Base-by-base conservation (phyloP, 2,113 vertebrate species). In the Python bivittatus region DNA sequence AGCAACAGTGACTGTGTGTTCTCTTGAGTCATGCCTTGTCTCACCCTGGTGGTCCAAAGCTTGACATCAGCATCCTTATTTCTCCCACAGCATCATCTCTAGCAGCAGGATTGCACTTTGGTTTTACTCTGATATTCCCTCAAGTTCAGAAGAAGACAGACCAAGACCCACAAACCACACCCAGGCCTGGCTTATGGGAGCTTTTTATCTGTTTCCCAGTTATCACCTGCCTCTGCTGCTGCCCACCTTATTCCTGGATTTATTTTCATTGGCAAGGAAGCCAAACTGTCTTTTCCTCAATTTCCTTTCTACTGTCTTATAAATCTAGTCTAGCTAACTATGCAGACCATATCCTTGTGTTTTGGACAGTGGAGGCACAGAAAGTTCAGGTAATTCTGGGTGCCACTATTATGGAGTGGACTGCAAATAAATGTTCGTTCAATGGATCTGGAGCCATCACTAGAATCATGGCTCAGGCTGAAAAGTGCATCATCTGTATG, bases 1-100 rank as follows among this genome's bases (percentile, higher is more conserved):
- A 60, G 25, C 68, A 88, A 60, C 58, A 38, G 33, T 86, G 84
- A 79, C 33, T 88, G 88, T 72, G 20, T 92, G 58, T 79, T 88
- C 38, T 84, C 56, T 92, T 88, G 68, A 92, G 29, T 60, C 86
- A 48, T 22, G 27, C 38, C 58, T 90, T 54, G 84, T 90, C 72
- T 90, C 6, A 6, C 54, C 29, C 17, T 44, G 52, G 33, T 42
- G 33, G 54, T 25, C 53, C 17, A 27, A 15, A 27, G 56, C 56
- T 57, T 84, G 68, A 83, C 68, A 84, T 57, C 25, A 17, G 68
- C 68, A 54, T 11, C 25, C 10, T 38, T 15, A 7, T 83, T 53
- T 52, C 3, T 0, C 0, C 17, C 52, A 27, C 89, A 90, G 72
- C 72, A 84, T 42, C 22, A 57, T 56, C 6, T 57, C 52, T 84